phyloP scores from a whole-genome alignment of 2,797 vertebrate genomes.

The Bryconaethiops microstoma region DNA sequence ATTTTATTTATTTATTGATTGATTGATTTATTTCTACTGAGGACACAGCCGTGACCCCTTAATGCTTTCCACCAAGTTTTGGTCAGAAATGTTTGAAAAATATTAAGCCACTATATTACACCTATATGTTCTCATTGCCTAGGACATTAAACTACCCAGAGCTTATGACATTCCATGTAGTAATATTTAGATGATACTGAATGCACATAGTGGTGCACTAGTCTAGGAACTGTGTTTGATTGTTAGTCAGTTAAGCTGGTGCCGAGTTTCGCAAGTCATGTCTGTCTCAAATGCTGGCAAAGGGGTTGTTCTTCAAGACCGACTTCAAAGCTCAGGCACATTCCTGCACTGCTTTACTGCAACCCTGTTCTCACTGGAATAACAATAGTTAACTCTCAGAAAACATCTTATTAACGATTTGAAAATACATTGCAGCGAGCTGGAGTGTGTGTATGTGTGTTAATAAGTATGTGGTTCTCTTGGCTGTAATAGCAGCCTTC shows the following conservation, averaged over 20 bases:
- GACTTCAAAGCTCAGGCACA: constrained; percentile 21
- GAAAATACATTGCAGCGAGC: neutral
- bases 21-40: too few species aligned
- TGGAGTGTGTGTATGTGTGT: neutral
- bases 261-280: constrained; percentile 6
- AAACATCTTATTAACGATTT: constrained; percentile 24
- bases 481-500: constrained; percentile 19
- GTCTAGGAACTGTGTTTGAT: too few species aligned
- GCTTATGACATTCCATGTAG: too few species aligned
- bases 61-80: too few species aligned
- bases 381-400: constrained; percentile 4
- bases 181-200: too few species aligned
- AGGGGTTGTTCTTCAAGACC: neutral
- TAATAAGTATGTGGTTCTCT: constrained; percentile 34
- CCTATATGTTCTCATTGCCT: too few species aligned
- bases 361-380: neutral
- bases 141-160: too few species aligned
- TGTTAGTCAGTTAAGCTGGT: neutral
- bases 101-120: too few species aligned
- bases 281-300: neutral
- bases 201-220: too few species aligned
- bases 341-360: neutral
- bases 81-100: too few species aligned
- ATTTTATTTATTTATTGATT: too few species aligned
- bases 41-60: too few species aligned